Percentiles rank a stretch among this genome's conserved stretches.
These are phyloP conservation scores for Listronotus bonariensis DNA, from an alignment of 1,140 invertebrate genomes.

Conservation along the genomic window DNA sequence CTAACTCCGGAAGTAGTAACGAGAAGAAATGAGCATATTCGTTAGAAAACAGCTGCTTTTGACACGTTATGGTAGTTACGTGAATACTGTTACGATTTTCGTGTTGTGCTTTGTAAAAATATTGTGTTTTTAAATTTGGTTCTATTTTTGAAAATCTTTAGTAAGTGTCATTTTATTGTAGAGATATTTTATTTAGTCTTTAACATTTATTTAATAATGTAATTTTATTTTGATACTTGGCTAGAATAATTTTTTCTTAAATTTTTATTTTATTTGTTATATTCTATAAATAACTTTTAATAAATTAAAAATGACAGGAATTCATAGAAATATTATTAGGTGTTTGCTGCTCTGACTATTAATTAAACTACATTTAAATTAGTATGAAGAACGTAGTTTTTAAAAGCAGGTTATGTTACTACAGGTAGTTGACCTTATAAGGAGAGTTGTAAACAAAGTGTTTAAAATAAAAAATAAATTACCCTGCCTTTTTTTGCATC, in stretches of 20 bases:
- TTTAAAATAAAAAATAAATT: background rate
- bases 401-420: slow-evolving; percentile 21
- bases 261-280: too few species aligned
- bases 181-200: too few species aligned
- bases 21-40: too few species aligned
- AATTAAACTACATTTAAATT: background rate
- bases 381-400: background rate
- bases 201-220: too few species aligned
- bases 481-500: too few species aligned
- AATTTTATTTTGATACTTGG: too few species aligned
- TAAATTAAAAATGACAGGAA: too few species aligned
- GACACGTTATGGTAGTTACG: slow-evolving; percentile 5
- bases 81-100: background rate
- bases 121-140: background rate
- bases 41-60: slow-evolving; percentile 3
- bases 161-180: background rate
- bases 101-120: background rate
- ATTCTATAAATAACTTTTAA: too few species aligned
- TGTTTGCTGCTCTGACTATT: background rate
- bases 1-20: too few species aligned
- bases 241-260: too few species aligned
- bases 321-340: background rate
- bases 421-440: slow-evolving; percentile 44
- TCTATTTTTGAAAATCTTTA: background rate
- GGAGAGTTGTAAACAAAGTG: slow-evolving; percentile 37